Conservation (phyloP, 2,888 invertebrate species). For the Ormyrus nitidulus region DNA sequence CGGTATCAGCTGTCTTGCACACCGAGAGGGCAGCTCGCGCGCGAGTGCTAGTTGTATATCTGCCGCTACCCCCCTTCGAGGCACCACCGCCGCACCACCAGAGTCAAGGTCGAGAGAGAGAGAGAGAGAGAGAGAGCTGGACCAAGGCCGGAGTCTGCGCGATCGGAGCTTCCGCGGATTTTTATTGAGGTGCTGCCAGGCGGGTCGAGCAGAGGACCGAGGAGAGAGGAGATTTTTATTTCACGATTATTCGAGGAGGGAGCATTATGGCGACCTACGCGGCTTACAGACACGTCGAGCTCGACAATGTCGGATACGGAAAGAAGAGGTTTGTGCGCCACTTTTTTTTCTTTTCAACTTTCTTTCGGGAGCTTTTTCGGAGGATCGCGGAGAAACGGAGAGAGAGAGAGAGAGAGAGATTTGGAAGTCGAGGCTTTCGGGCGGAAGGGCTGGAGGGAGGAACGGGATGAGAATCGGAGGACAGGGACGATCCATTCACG, state of each 20-base stretch:
- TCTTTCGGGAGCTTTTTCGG: not conserved
- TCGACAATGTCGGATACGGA: constrained; percentile 94
- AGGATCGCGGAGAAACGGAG: not conserved
- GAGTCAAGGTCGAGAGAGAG: constrained; percentile 30
- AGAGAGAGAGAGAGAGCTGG: not conserved
- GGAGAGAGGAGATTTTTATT: no score
- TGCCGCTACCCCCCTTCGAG: not conserved
- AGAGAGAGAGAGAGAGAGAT: not conserved
- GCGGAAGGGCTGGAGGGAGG: no score
- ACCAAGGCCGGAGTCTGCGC: constrained; percentile 1
- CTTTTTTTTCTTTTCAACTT: not conserved
- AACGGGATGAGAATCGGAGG: no score
- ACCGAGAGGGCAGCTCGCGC: constrained; percentile 10
- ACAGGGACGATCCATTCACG: not conserved
- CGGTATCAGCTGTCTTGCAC: constrained; percentile 28
- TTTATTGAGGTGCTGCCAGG: not conserved
- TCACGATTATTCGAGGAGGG: not conserved
- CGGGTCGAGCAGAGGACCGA: no score
- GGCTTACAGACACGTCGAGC: constrained; percentile 94
- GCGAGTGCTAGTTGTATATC: constrained; percentile 41
- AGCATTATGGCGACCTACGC: constrained; percentile 90
- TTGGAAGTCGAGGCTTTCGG: not conserved
- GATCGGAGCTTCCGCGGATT: not conserved
- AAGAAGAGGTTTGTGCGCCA: constrained; percentile 87
- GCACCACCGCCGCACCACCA: not conserved